A percentile compares a stretch with the other conserved stretches of the same genome.
phyloP scores from a whole-genome alignment of 2,113 vertebrate genomes.

The Amblyopsis rosae region DNA sequence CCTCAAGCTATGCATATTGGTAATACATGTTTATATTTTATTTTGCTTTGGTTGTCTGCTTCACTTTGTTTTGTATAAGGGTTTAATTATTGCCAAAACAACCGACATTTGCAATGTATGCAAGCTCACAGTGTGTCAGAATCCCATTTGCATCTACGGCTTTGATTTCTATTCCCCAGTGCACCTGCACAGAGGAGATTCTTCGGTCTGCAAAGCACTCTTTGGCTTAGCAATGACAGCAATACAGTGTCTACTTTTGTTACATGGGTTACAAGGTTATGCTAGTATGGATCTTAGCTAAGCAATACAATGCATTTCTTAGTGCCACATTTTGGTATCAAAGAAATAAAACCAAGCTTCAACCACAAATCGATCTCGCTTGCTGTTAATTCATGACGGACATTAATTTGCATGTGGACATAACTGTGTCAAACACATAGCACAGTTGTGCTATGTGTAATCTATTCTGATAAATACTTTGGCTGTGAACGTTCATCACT shows the following conservation, averaged over 20 bases:
- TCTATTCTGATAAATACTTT: slow-evolving; percentile 39
- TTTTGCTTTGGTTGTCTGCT: slow-evolving; percentile 6
- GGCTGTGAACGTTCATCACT: slow-evolving; percentile 22
- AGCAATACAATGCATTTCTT: slow-evolving; percentile 22
- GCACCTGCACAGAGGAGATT: slow-evolving; percentile 9
- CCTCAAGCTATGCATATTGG: background rate
- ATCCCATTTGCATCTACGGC: slow-evolving; percentile 20
- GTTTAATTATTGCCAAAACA: background rate
- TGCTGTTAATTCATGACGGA: slow-evolving; percentile 10
- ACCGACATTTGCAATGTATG: background rate
- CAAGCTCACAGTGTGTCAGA: slow-evolving; percentile 6
- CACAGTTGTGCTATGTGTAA: background rate
- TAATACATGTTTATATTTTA: background rate
- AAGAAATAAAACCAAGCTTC: slow-evolving; percentile 39
- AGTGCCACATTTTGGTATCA: background rate
- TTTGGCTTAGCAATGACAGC: slow-evolving; percentile 43
- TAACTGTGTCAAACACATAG: background rate
- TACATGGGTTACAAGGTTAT: slow-evolving; percentile 40
- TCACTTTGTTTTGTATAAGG: background rate
- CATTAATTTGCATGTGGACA: background rate
- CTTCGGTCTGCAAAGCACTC: slow-evolving; percentile 18
- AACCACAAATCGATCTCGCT: slow-evolving; percentile 32
- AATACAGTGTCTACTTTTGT: slow-evolving; percentile 21
- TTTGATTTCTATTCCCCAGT: background rate
- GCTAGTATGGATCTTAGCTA: slow-evolving; percentile 33